A percentile compares a stretch with the other conserved stretches of the same genome.
phyloP scores from a whole-genome alignment of 2,113 vertebrate species.

The Podiceps cristatus region DNA sequence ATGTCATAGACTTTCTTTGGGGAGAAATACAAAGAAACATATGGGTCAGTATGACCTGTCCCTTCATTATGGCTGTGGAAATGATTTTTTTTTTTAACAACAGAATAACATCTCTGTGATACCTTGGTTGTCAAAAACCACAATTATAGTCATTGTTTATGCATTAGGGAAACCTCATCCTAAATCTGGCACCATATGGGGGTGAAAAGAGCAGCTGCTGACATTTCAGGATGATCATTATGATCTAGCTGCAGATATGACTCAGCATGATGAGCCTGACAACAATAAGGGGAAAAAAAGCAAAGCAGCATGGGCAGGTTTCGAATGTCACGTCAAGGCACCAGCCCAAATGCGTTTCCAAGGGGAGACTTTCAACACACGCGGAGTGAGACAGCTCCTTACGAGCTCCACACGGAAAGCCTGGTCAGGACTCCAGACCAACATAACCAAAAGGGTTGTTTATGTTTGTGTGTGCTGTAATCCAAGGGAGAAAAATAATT shows the following conservation, averaged over 20 bases:
- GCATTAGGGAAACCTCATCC: slow-evolving; percentile 72
- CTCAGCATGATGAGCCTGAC: slow-evolving; percentile 60
- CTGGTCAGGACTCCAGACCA: background rate
- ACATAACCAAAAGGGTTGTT: background rate
- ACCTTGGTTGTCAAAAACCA: slow-evolving; percentile 65
- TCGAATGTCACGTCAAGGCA: slow-evolving; percentile 41
- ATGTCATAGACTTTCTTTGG: background rate
- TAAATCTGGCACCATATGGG: slow-evolving; percentile 59
- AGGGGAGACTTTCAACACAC: background rate
- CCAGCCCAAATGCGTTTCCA: background rate
- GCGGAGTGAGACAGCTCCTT: background rate
- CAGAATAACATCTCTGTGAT: slow-evolving; percentile 35
- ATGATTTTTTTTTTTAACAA: slow-evolving; percentile 6
- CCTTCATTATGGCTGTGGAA: slow-evolving; percentile 22
- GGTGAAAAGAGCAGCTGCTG: slow-evolving; percentile 71
- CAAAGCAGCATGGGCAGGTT: slow-evolving; percentile 12
- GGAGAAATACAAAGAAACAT: slow-evolving; percentile 23
- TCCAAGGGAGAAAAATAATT: background rate
- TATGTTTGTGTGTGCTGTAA: background rate
- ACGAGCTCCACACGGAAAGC: background rate
- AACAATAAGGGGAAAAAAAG: slow-evolving; percentile 6
- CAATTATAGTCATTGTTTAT: slow-evolving; percentile 70
- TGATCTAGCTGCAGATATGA: slow-evolving; percentile 66
- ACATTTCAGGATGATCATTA: slow-evolving; percentile 68
- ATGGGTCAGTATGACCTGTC: slow-evolving; percentile 10